phyloP scores from a whole-genome alignment of 1,140 invertebrate species.

The Panulirus ornatus region DNA sequence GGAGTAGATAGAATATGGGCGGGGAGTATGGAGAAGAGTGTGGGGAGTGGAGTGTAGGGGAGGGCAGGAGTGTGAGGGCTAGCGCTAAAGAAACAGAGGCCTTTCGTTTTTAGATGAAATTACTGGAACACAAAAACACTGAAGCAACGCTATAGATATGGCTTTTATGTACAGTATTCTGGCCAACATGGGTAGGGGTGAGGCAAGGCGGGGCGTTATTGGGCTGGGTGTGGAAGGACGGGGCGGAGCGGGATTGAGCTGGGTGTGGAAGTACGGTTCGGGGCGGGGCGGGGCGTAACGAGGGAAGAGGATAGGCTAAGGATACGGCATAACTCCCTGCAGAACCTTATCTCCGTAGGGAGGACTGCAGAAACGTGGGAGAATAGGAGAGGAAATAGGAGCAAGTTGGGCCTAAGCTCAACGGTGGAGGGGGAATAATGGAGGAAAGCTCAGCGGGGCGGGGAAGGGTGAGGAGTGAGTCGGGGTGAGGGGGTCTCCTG shows the following conservation, averaged over 20 bases:
- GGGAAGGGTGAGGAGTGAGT: too few relatives aligned
- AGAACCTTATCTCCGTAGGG: too few relatives aligned
- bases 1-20: neutral
- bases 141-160: neutral
- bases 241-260: neutral
- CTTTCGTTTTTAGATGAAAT: neutral
- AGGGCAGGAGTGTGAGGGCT: neutral
- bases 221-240: neutral
- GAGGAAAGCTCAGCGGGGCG: too few relatives aligned
- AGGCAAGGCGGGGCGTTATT: neutral
- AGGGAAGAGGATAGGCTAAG: too few relatives aligned
- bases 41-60: neutral
- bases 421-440: too few relatives aligned
- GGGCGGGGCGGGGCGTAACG: neutral
- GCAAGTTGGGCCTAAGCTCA: too few relatives aligned
- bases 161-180: neutral
- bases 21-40: neutral
- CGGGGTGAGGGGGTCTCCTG: too few relatives aligned
- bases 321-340: too few relatives aligned
- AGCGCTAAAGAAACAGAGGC: neutral
- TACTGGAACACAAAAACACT: neutral
- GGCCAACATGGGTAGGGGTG: neutral
- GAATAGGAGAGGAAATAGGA: too few relatives aligned
- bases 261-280: neutral
- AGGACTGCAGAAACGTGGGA: too few relatives aligned